Evolutionary conservation across 2,888 invertebrate genomes (phyloP).

Genomic region (Phlogophora meticulosa): DNA sequence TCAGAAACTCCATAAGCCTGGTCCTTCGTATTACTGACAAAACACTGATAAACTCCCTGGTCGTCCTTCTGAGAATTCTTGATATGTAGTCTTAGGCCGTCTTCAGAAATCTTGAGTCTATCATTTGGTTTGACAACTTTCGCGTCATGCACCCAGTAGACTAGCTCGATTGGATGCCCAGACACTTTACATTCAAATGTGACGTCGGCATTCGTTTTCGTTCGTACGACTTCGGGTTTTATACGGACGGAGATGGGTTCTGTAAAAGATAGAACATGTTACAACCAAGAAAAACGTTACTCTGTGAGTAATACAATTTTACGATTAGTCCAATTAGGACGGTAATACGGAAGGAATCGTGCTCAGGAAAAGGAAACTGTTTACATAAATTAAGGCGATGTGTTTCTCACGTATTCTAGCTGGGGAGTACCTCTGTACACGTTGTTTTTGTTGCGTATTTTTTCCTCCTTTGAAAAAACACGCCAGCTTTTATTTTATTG

Average conservation of each 20-base stretch:
- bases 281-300: constrained; percentile 44
- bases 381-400: constrained; percentile 63
- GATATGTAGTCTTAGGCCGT: constrained; percentile 90
- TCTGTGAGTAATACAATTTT: constrained; percentile 55
- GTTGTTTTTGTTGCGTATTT: constrained; percentile 21
- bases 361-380: constrained; percentile 54
- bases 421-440: constrained; percentile 2
- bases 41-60: constrained; percentile 98
- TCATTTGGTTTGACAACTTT: constrained; percentile 91
- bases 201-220: constrained; percentile 96
- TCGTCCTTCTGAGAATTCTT: constrained; percentile 94
- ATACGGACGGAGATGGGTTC: constrained; percentile 95
- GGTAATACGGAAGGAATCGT: constrained; percentile 55
- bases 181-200: constrained; percentile 96
- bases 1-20: constrained; percentile 96
- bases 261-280: constrained; percentile 73
- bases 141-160: constrained; percentile 96
- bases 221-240: constrained; percentile 94
- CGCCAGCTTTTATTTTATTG: constrained; percentile 21
- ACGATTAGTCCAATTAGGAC: constrained; percentile 63
- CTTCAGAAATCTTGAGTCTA: constrained; percentile 90
- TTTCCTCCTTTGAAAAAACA: constrained; percentile 19
- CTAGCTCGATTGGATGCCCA: constrained; percentile 95
- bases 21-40: constrained; percentile 96
- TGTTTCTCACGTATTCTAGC: constrained; percentile 40